Evolutionary conservation across 2,888 invertebrate species (phyloP), one percentile per base, ranked within the genome.

Genomic region (Steinernema carpocapsae): DNA sequence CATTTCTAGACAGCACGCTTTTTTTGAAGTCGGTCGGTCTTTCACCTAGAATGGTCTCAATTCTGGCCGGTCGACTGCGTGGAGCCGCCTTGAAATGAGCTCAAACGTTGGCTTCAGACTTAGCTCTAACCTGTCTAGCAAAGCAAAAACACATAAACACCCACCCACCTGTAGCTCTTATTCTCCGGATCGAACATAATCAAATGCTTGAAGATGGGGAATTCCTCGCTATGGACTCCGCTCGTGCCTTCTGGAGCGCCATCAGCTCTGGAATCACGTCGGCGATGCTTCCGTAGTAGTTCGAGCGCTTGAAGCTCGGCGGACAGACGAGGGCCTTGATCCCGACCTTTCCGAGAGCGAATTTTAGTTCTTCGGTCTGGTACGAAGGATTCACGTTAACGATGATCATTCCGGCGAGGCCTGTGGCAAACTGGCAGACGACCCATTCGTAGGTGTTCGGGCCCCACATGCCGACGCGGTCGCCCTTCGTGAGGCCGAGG

Each of bases 401-500:
- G 88, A 93, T 88, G 37, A 93, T 89, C 0, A 93, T 88, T 0
- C 94, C 94, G 0, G 91, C 91, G 78, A 93, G 91, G 0, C 92
- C 91, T 0, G 92, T 91, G 0, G 92, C 94, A 86, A 92, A 89
- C 87, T 92, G 91, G 0, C 91, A 89, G 0, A 93, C 82, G 76
- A 92, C 91, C 94, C 94, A 95, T 85, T 93, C 92, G 59, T 91
- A 87, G 45, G 71, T 64, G 48, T 94, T 94, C 0, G 93, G 93
- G 0, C 92, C 91, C 92, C 93, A 94, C 26, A 94, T 89, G 0
- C 92, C 94, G 1, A 95, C 86, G 10, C 92, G 88, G 85, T 94
- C 94, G 0, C 93, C 93, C 37, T 88, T 90, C 73, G 91, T 87
- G 22, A 94, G 84, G 0, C 94, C 94, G 29, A 93, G 83, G 48